Evolutionary conservation across 2,797 vertebrate genomes (phyloP).

Genomic region (Chiloscyllium punctatum): DNA sequence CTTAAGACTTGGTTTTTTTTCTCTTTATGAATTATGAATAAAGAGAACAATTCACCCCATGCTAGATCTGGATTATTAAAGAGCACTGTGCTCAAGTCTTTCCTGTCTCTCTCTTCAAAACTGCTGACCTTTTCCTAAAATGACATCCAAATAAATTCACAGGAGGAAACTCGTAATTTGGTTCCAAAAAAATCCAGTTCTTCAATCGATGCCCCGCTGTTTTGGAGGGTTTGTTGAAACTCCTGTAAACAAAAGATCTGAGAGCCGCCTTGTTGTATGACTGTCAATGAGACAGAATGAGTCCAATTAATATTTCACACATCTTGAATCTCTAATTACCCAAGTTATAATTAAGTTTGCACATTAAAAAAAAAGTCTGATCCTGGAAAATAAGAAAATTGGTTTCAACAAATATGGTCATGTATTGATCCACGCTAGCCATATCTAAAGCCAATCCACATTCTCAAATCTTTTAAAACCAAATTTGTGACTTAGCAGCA

Average conservation of each 20-base stretch:
- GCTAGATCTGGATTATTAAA: neutral
- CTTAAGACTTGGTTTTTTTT: neutral
- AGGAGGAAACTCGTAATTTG: conserved; percentile 20
- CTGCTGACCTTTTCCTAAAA: neutral
- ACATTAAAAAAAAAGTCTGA: neutral
- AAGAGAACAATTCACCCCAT: conserved; percentile 4
- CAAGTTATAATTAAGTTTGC: conserved; percentile 28
- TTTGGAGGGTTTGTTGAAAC: neutral
- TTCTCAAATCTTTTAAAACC: neutral
- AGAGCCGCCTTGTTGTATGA: neutral
- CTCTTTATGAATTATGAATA: conserved; percentile 9
- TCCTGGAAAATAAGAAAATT: neutral
- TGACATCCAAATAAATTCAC: conserved; percentile 30
- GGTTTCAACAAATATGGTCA: neutral
- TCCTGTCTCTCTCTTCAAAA: neutral
- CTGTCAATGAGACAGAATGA: conserved; percentile 27
- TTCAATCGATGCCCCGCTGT: conserved; percentile 13
- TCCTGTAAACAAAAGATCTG: conserved; percentile 27
- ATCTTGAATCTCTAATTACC: conserved; percentile 15
- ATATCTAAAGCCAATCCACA: neutral
- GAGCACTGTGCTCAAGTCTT: neutral
- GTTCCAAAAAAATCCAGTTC: conserved; percentile 13
- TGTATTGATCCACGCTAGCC: neutral
- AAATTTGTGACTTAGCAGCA: neutral
- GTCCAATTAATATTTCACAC: conserved; percentile 35